A percentile compares a stretch with the other conserved stretches of the same genome.
Conservation (phyloP, 2,888 invertebrate species). For the Parnassius orleans region DNA sequence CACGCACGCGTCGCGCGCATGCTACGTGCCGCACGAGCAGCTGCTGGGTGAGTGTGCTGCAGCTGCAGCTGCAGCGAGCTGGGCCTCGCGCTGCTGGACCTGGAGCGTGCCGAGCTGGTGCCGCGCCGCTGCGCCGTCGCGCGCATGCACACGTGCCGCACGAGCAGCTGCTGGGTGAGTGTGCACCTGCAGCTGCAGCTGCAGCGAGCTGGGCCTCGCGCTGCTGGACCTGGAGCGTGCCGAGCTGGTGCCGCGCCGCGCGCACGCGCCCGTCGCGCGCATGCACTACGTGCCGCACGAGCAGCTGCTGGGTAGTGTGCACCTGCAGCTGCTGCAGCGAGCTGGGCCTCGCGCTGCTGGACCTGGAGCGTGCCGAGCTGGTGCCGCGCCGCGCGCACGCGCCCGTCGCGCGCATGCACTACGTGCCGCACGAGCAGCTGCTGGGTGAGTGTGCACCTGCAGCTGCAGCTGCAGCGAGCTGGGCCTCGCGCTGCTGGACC, state of each 20-base stretch:
- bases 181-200: too few species aligned
- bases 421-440: constrained; percentile 91
- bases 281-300: constrained; percentile 83
- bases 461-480: neutral
- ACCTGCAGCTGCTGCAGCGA: constrained; percentile 83
- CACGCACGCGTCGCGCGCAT: too few species aligned
- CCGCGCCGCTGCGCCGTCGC: constrained; percentile 78
- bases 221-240: constrained; percentile 85
- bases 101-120: constrained; percentile 87
- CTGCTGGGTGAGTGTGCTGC: constrained; percentile 83
- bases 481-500: constrained; percentile 87
- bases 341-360: constrained; percentile 95
- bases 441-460: constrained; percentile 65
- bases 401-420: constrained; percentile 69
- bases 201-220: constrained; percentile 83
- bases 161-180: constrained; percentile 88
- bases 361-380: constrained; percentile 94
- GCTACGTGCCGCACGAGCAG: constrained; percentile 46
- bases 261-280: constrained; percentile 70
- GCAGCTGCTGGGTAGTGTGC: constrained; percentile 81
- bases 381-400: constrained; percentile 86
- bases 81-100: too few species aligned
- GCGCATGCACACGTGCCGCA: constrained; percentile 83
- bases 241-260: constrained; percentile 89
- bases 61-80: constrained; percentile 91